These are phyloP conservation scores for Cyaniris semiargus DNA, from an alignment of 2,888 invertebrate species.

Conservation along the genomic window DNA sequence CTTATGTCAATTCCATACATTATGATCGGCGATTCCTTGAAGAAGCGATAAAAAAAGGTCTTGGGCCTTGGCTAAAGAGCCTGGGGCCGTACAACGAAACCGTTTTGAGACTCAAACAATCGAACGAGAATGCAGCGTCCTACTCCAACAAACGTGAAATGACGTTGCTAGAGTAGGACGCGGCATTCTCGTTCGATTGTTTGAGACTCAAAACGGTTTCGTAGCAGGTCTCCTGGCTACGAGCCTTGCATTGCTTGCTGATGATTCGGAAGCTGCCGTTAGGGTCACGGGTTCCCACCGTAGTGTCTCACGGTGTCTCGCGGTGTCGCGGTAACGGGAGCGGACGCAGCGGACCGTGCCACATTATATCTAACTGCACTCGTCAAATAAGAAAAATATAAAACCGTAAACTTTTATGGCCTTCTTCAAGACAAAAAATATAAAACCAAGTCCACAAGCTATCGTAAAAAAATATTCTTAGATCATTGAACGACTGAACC, in stretches of 20 bases:
- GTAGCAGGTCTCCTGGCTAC: too few relatives aligned
- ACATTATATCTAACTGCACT: constrained; percentile 4
- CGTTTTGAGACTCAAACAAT: too few relatives aligned
- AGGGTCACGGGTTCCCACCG: constrained; percentile 12
- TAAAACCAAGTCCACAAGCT: neutral
- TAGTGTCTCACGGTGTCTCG: constrained; percentile 7
- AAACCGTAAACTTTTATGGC: neutral
- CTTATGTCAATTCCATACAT: too few relatives aligned
- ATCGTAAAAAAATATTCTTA: neutral
- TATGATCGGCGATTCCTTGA: too few relatives aligned
- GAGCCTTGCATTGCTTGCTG: neutral
- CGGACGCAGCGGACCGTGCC: neutral
- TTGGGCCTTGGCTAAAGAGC: too few relatives aligned
- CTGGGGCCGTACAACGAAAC: too few relatives aligned
- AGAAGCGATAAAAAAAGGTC: too few relatives aligned
- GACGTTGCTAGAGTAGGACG: too few relatives aligned
- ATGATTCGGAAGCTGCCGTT: constrained; percentile 15
- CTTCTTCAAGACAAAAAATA: neutral
- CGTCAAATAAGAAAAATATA: constrained; percentile 8
- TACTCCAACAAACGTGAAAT: too few relatives aligned
- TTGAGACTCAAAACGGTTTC: too few relatives aligned
- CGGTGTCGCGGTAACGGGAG: constrained; percentile 8
- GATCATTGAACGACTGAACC: neutral
- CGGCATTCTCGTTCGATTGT: too few relatives aligned
- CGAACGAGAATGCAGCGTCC: too few relatives aligned